Conservation (phyloP, 2,797 vertebrate species). For the Sebastes elongatus region DNA sequence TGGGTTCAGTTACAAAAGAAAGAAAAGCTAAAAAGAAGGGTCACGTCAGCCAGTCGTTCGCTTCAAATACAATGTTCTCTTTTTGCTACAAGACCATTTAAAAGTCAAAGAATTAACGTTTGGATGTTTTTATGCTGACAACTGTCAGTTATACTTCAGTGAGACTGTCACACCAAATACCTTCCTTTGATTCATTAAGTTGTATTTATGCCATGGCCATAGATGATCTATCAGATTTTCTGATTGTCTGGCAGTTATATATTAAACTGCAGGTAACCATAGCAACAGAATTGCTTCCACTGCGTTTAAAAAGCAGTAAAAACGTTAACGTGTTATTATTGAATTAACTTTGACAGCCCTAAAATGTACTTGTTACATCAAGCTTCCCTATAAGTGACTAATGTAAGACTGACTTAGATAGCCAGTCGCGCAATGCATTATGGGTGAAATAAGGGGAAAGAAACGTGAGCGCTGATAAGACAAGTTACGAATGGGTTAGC, state of each 20-base stretch:
- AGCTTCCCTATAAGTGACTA: too few relatives aligned
- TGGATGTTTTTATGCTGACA: not conserved
- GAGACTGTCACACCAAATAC: not conserved
- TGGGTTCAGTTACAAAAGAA: constrained; percentile 5
- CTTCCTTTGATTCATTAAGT: not conserved
- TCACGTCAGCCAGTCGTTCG: not conserved
- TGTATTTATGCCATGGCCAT: not conserved
- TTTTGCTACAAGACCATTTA: not conserved
- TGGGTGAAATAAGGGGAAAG: not conserved
- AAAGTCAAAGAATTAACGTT: not conserved
- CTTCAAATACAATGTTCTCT: not conserved
- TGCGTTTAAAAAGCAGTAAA: too few relatives aligned
- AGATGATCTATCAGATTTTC: not conserved
- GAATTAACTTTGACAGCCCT: too few relatives aligned
- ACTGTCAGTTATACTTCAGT: too few relatives aligned
- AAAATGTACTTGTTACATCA: too few relatives aligned
- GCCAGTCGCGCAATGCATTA: not conserved
- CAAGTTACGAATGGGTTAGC: too few relatives aligned
- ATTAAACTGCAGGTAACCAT: not conserved
- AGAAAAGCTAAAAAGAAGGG: not conserved
- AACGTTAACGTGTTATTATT: too few relatives aligned
- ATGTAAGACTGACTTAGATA: too few relatives aligned
- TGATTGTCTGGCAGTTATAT: not conserved
- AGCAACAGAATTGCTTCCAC: not conserved
- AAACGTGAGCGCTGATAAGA: not conserved